Evolutionary conservation across 2,888 invertebrate species (phyloP), one percentile per base, ranked within the genome.

Genomic region (Xylocampa areola): DNA sequence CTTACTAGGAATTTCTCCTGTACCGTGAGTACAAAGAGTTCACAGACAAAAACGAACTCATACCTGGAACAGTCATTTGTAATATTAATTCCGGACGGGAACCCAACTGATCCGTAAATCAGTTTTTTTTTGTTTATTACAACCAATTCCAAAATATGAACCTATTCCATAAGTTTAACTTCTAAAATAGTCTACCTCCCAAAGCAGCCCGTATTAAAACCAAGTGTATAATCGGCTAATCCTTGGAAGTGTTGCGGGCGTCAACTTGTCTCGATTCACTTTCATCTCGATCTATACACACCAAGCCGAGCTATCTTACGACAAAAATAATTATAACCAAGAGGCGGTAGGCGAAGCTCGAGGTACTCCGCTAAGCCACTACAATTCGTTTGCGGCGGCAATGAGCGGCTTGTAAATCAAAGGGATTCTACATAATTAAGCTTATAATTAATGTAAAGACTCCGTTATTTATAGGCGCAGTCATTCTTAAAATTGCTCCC

Each of bases 401-500:
- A 86, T 87, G 90, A 90, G 91, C 88, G 88, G 86, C 90, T 89
- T 92, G 91, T 94, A 93, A 93, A 94, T 94, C 93, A 94, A 94
- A 92, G 92, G 92, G 92, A 93, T 91, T 92, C 91, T 87, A 91
- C 88, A 90, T 91, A 91, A 94, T 93, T 92, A 92, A 92, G 92
- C 91, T 89, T 87, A 92, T 92, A 93, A 93, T 93, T 92, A 92
- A 93, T 92, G 92, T 91, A 91, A 91, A 90, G 88, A 86, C 90
- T 87, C 80, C 82, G 85, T 92, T 91, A 92, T 92, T 92, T 92
- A 92, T 92, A 91, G 91, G 81, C 85, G 81, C 81, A 87, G 87
- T 90, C 89, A 90, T 90, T 91, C 91, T 93, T 91, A 91, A 91
- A 91, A 91, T 89, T 89, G 89, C 87, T 87, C 86, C 86, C 87